Evolutionary conservation across 2,113 vertebrate species (phyloP), one percentile per base, ranked within the genome.

Genomic region (Gila orcuttii): DNA sequence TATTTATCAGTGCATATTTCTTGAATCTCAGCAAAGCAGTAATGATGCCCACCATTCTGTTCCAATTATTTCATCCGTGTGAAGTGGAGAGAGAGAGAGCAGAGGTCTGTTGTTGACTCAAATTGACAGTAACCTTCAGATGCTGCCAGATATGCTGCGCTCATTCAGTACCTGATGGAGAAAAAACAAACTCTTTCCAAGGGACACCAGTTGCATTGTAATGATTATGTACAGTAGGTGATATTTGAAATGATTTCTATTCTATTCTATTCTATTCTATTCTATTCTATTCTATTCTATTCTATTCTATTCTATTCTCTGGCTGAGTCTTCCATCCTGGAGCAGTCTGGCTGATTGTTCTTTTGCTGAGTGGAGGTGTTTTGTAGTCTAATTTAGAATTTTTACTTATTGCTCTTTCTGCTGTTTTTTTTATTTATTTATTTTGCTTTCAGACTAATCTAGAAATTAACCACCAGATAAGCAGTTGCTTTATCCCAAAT

Each of bases 111-210:
- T 57, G 84, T 76, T 83, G 42, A 83, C 80, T 45, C 25, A 86
- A 76, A 83, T 76, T 83, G 84, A 87, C 75, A 71, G 76, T 59
- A 74, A 66, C 80, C 25, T 66, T 59, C 80, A 86, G 75, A 66
- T 10, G 62, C 76, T 80, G 84, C 74, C 81, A 85, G 69, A 79
- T 82, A 23, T 50, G 64, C 33, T 85, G 74, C 3, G 12, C 47
- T 86, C 79, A 84, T 52, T 78, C 73, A 55, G 62, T 71, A 36
- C 68, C n/a, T 78, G 79, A 80, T 80, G 78, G 36, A 62, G 52
- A 60, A 8, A 68, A 68, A 59, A 69, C 69, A 23, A 25, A n/a
- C 19, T 73, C 59, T 28, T 25, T 64, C 23, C 21, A 39, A 82
- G 64, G 36, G 77, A 64, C 23, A 64, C 42, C 42, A 0, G 45